Conservation (phyloP, 1,140 invertebrate species). For the Nylanderia fulva region DNA sequence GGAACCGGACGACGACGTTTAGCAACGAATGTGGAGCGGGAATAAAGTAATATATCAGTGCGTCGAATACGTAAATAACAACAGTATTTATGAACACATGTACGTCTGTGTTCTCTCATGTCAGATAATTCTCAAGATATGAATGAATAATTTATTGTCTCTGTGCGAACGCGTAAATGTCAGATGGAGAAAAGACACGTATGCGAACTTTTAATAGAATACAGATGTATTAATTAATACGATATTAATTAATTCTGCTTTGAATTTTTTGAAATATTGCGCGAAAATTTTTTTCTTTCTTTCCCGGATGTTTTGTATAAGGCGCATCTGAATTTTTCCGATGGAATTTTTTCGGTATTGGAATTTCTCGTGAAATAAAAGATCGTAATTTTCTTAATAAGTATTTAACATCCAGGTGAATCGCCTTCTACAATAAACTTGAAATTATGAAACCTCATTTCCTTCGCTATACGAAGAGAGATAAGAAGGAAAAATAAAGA, state of each 20-base stretch:
- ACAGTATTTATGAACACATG: neutral
- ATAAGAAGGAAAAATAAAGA: neutral
- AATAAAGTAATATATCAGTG: conserved; percentile 16
- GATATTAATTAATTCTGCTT: conserved; percentile 1
- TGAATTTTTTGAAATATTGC: neutral
- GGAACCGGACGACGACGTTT: conserved; percentile 21
- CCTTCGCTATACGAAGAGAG: neutral
- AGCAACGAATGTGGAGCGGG: conserved; percentile 46
- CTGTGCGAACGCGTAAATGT: neutral
- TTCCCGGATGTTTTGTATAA: too few relatives aligned
- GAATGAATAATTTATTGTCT: neutral
- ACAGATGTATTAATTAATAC: neutral
- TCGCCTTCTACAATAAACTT: neutral
- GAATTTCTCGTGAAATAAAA: neutral
- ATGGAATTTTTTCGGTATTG: neutral
- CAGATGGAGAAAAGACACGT: neutral
- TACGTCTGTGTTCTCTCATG: neutral
- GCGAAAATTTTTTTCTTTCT: neutral
- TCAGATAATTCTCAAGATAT: neutral
- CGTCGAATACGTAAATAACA: conserved; percentile 24
- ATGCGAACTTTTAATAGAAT: neutral
- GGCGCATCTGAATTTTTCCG: neutral
- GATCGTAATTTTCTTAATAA: neutral
- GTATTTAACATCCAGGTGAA: neutral
- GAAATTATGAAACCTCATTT: neutral